Evolutionary conservation across 2,888 invertebrate genomes (phyloP).

Genomic region (Drosophila sordidula): DNA sequence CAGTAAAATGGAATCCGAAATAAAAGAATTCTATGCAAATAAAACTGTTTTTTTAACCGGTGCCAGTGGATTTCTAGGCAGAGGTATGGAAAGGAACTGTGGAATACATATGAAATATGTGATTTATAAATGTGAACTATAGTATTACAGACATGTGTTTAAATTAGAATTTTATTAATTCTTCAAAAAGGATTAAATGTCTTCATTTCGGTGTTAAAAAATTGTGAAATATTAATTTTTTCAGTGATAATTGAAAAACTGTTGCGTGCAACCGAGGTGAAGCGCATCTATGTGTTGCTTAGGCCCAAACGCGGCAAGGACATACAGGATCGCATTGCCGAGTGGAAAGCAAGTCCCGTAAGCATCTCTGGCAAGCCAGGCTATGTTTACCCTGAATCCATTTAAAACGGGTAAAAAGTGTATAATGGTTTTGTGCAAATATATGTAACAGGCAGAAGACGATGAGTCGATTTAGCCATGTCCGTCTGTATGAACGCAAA

Average conservation of each 20-base stretch:
- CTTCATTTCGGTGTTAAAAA: neutral
- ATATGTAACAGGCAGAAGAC: too few species aligned
- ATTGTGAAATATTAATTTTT: conserved; percentile 1
- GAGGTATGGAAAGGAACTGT: conserved; percentile 68
- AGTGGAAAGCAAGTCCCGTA: conserved; percentile 89
- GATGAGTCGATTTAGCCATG: too few species aligned
- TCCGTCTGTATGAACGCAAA: too few species aligned
- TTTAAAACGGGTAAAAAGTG: too few species aligned
- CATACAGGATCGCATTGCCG: conserved; percentile 88
- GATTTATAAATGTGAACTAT: too few species aligned
- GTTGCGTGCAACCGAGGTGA: conserved; percentile 85
- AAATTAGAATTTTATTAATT: too few species aligned
- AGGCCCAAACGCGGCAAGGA: conserved; percentile 88
- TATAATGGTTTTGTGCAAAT: too few species aligned
- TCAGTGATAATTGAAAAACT: conserved; percentile 62
- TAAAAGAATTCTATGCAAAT: conserved; percentile 87
- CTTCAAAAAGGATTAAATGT: too few species aligned
- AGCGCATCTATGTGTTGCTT: conserved; percentile 86
- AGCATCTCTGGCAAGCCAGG: conserved; percentile 53
- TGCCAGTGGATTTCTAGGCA: conserved; percentile 86
- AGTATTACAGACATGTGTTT: too few species aligned
- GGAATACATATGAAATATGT: too few species aligned
- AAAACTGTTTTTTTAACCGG: conserved; percentile 88
- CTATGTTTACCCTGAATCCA: too few species aligned
- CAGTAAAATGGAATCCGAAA: conserved; percentile 59